phyloP scores from a whole-genome alignment of 2,797 vertebrate species.

The Salarias fasciatus region DNA sequence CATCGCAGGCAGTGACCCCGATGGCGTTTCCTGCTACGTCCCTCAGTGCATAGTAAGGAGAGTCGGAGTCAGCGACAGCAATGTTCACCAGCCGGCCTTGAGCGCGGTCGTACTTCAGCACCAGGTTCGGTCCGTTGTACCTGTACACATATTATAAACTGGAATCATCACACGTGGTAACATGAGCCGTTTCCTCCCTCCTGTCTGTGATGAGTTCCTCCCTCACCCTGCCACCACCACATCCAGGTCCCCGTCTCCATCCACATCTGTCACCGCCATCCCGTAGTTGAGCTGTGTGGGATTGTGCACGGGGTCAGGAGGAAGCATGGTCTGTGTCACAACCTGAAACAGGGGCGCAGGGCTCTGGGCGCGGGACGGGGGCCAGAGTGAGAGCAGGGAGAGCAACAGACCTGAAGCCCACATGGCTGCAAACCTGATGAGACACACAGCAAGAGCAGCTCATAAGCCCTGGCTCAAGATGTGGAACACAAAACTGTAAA shows the following conservation, averaged over 20 bases:
- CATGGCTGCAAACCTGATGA: slow-evolving; percentile 49
- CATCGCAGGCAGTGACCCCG: slow-evolving; percentile 93
- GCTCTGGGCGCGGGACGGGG: slow-evolving; percentile 42
- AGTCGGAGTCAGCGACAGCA: slow-evolving; percentile 85
- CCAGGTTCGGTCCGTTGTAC: slow-evolving; percentile 93
- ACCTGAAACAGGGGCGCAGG: slow-evolving; percentile 85
- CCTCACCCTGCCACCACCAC: slow-evolving; percentile 92
- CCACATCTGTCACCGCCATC: slow-evolving; percentile 93
- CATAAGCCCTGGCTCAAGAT: not conserved
- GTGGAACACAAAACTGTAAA: too few relatives aligned
- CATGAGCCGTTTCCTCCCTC: too few relatives aligned
- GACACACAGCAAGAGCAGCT: slow-evolving; percentile 10
- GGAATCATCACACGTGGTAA: not conserved
- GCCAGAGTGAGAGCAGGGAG: slow-evolving; percentile 66
- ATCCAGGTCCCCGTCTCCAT: slow-evolving; percentile 90
- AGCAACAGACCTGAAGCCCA: slow-evolving; percentile 41
- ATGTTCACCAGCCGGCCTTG: slow-evolving; percentile 87
- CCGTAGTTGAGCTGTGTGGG: slow-evolving; percentile 95
- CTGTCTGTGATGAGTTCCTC: not conserved
- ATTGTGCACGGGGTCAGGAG: slow-evolving; percentile 88
- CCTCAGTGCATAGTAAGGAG: slow-evolving; percentile 89
- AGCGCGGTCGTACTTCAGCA: slow-evolving; percentile 88
- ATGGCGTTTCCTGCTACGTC: slow-evolving; percentile 92
- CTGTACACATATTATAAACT: slow-evolving; percentile 33
- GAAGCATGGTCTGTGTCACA: slow-evolving; percentile 85